Evolutionary conservation across 2,888 invertebrate species (phyloP).

Genomic region (Melanargia galathea): DNA sequence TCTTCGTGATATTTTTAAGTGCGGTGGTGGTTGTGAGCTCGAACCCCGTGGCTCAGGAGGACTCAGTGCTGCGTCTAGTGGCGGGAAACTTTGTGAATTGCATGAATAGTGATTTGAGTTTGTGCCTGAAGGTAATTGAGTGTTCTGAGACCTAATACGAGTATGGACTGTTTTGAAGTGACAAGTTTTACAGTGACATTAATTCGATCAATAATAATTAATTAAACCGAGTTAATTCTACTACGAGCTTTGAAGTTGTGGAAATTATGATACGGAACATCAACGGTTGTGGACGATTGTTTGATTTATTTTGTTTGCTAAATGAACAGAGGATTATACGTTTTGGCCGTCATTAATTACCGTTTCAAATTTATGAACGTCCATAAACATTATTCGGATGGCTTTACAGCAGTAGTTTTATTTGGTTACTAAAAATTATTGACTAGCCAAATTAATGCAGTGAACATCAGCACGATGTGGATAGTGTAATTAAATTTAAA

Average conservation of each 20-base stretch:
- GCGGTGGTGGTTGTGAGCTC: conserved; percentile 57
- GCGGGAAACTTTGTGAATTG: conserved; percentile 68
- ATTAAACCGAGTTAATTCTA: background rate
- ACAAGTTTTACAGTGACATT: conserved; percentile 16
- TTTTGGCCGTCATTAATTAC: background rate
- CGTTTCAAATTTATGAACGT: background rate
- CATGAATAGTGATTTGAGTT: conserved; percentile 69
- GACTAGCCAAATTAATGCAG: background rate
- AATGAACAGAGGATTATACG: background rate
- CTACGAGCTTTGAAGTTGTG: background rate
- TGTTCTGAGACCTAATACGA: conserved; percentile 18
- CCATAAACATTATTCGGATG: background rate
- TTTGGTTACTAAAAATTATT: background rate
- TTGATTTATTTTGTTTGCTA: background rate
- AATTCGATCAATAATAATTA: background rate
- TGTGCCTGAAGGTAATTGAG: conserved; percentile 70
- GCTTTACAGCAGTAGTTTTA: background rate
- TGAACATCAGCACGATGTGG: background rate
- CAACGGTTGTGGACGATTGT: background rate
- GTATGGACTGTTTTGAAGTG: conserved; percentile 11
- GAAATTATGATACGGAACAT: background rate
- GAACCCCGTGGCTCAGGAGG: conserved; percentile 62
- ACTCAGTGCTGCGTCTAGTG: conserved; percentile 61
- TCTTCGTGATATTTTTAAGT: conserved; percentile 63
- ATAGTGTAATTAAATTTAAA: background rate